These are phyloP conservation scores for Heliconius eleuchia DNA, from an alignment of 1,140 invertebrate genomes.

Conservation along the genomic window DNA sequence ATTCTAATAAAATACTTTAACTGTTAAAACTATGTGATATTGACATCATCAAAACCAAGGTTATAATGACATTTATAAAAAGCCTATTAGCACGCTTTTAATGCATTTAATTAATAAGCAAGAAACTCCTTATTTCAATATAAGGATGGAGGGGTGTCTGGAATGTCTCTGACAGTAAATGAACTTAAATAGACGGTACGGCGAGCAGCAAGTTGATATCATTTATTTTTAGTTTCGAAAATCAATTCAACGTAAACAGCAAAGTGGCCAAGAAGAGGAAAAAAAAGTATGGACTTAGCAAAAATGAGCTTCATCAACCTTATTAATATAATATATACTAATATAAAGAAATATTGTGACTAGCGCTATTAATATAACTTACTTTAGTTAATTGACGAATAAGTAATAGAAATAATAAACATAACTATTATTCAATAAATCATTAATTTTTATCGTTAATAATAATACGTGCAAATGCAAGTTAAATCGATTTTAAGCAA, in stretches of 20 bases:
- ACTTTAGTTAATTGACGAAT: background rate
- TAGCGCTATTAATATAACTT: too few species aligned
- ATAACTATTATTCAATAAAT: too few species aligned
- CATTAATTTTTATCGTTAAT: too few species aligned
- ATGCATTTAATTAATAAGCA: background rate
- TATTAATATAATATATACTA: background rate
- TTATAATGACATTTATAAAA: background rate
- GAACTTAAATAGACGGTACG: slow-evolving; percentile 3
- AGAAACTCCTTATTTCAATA: background rate
- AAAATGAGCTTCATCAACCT: background rate
- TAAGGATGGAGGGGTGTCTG: background rate
- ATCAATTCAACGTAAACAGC: background rate
- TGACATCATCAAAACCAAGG: background rate
- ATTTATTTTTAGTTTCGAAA: slow-evolving; percentile 4
- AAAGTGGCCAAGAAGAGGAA: background rate
- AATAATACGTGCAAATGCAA: too few species aligned
- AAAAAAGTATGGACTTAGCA: background rate
- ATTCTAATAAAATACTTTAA: too few species aligned
- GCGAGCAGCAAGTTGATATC: background rate
- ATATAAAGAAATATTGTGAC: too few species aligned
- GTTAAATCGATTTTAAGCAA: too few species aligned
- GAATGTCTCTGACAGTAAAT: background rate
- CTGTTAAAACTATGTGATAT: background rate
- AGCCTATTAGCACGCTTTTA: background rate
- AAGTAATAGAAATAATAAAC: too few species aligned